Evolutionary conservation across 2,113 vertebrate species (phyloP), one percentile per base, ranked within the genome.

Genomic region (Sinocyclocheilus anophthalmus): DNA sequence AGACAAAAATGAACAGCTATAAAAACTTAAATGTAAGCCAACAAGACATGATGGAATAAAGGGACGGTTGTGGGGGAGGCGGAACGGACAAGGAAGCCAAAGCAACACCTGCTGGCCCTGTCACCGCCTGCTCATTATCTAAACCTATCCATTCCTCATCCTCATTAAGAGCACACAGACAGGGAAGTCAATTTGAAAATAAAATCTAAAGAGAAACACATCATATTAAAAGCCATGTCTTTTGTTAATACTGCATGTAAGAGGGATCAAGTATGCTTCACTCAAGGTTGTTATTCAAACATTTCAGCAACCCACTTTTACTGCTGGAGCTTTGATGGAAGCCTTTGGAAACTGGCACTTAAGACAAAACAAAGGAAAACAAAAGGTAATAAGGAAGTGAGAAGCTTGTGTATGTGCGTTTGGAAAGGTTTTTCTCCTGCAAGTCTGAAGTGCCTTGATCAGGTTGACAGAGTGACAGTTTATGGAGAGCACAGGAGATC

Each of bases 51-150:
- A 42, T 42, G 42, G 42, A 42, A 42, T 42, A 42, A 42, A 42
- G 7, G 42, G 42, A 9, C 42, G 7, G 88, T 89, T 87, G 89
- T 91, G 88, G 78, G 89, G 70, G 69, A 26, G 61, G 57, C 48
- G n/a, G 37, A 61, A 61, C 14, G 53, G 37, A 20, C 39, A 26
- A 30, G 57, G 24, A 39, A 83, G 72, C 85, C 84, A 61, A 86
- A 78, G 85, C 86, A 93, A 94, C 94, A 95, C 93, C 93, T 95
- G 94, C 92, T 94, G 92, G 91, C 90, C 88, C 89, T 89, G 88
- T 86, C 87, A 88, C 91, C 88, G 92, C 88, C 86, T 76, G 92
- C 87, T 94, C 86, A 95, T 94, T 94, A 93, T 86, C 83, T 48
- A 91, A 92, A 85, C 82, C 65, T 30, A 80, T 81, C 24, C 1